A percentile compares a stretch with the other conserved stretches of the same genome.
Evolutionary conservation across 1,140 invertebrate species (phyloP).

Genomic region (Drosophila ficusphila): DNA sequence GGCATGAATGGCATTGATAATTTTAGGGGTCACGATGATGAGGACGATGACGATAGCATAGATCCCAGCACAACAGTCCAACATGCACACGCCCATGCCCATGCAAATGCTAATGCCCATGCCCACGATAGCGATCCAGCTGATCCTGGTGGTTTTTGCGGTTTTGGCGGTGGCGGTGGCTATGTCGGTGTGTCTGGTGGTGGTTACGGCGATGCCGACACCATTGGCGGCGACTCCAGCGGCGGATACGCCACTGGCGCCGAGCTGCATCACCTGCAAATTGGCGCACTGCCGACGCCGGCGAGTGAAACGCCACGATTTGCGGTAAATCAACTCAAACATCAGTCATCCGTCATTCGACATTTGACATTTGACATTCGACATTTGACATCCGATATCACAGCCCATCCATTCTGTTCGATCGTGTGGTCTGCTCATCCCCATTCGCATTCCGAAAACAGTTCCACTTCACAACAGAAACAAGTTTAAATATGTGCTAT

Average conservation of each 20-base stretch:
- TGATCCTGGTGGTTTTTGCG: conserved; percentile 9
- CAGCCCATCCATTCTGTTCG: conserved; percentile 29
- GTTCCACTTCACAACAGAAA: conserved; percentile 25
- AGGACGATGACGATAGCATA: conserved; percentile 79
- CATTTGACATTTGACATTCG: too few species aligned
- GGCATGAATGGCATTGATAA: conserved; percentile 83
- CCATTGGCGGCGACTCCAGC: conserved; percentile 43
- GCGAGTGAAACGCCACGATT: conserved; percentile 84
- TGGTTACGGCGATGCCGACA: conserved; percentile 54
- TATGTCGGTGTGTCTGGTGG: conserved; percentile 23
- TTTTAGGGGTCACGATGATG: conserved; percentile 59
- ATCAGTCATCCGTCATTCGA: conserved; percentile 64
- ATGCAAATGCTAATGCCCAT: neutral
- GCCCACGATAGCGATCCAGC: conserved; percentile 20
- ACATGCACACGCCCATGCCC: conserved; percentile 14
- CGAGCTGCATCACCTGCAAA: conserved; percentile 77
- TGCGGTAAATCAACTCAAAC: conserved; percentile 83
- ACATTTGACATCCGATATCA: conserved; percentile 63
- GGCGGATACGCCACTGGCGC: conserved; percentile 60
- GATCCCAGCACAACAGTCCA: conserved; percentile 54
- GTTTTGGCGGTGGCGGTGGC: conserved; percentile 22
- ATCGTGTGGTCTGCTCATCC: conserved; percentile 25
- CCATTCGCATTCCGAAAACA: conserved; percentile 22
- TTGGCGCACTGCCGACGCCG: conserved; percentile 84
- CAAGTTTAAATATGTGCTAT: conserved; percentile 10